Evolutionary conservation across 2,113 vertebrate species (phyloP), one percentile per base, ranked within the genome.

Genomic region (Datnioides undecimradiatus): DNA sequence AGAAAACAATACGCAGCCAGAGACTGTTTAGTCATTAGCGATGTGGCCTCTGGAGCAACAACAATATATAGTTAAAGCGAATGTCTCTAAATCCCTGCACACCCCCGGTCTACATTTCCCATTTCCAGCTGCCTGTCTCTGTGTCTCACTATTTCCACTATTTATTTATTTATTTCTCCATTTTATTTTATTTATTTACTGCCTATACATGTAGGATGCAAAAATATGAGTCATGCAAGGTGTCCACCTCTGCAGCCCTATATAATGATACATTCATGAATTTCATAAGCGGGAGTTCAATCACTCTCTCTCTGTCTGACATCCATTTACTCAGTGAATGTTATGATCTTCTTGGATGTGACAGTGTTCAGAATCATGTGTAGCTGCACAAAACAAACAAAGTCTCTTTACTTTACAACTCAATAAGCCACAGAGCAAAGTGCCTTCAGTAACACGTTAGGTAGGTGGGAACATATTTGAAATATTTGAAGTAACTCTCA

Each of bases 1-100:
- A 59, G 62, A 83, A 87, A 83, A 89, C 75, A 87, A 77, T 74
- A 52, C 9, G 17, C 43, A 72, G 36, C 38, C 62, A 66, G 83
- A 57, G 52, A 80, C 48, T 71, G 27, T 82, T 83, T 45, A 75
- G 69, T 63, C 82, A 79, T 81, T 87, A 82, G 76, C 2, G 0
- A 27, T 27, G 80, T 64, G 57, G 80, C 74, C 76, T 79, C 81
- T 80, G 52, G 72, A 64, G 73, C 54, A 79, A 69, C 49, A 78
- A 82, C 54, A 77, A 67, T 66, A 58, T 72, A 60, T 38, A 12
- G 58, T 67, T 78, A 64, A 67, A 79, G 17, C 76, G 31, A 82
- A 49, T 31, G 38, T 72, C 23, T 73, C 38, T 48, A 38, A 79
- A 88, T 83, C 78, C 57, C 59, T 55, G 27, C 21, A 48, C 49